Percentiles rank a stretch among this genome's conserved stretches.
phyloP scores from a whole-genome alignment of 2,797 vertebrate species.

The Parauchenoglanis ngamensis region DNA sequence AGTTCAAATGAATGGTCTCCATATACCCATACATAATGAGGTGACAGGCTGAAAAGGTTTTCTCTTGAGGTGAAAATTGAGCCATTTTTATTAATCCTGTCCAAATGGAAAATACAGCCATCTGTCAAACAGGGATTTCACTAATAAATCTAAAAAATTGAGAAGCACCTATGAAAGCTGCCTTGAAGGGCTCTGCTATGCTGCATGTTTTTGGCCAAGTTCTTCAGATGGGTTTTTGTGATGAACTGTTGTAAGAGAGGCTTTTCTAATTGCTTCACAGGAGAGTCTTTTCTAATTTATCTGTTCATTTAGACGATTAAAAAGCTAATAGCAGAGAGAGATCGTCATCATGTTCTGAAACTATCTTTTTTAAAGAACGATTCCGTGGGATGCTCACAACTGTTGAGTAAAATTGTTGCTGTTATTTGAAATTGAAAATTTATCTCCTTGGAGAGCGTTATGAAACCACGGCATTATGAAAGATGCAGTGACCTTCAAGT shows the following conservation, averaged over 20 bases:
- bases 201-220: neutral
- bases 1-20: neutral
- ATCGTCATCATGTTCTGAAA: neutral
- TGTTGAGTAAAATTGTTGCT: neutral
- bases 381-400: neutral
- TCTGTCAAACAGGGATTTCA: neutral
- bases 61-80: conserved; percentile 31
- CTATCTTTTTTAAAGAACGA: neutral
- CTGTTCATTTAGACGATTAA: neutral
- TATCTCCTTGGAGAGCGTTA: neutral
- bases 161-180: conserved; percentile 18
- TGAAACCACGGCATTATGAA: neutral
- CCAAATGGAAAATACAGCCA: conserved; percentile 43
- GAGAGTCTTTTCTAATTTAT: neutral
- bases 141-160: conserved; percentile 35
- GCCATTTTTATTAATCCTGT: conserved; percentile 48
- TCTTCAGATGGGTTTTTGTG: neutral
- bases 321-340: neutral
- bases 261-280: neutral
- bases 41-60: conserved; percentile 9
- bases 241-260: neutral
- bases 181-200: conserved; percentile 18
- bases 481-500: conserved; percentile 1
- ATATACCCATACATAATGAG: neutral
- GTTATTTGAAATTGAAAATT: neutral